Base-by-base conservation (phyloP, 2,797 vertebrate species). In the Brachyalestes nurse region DNA sequence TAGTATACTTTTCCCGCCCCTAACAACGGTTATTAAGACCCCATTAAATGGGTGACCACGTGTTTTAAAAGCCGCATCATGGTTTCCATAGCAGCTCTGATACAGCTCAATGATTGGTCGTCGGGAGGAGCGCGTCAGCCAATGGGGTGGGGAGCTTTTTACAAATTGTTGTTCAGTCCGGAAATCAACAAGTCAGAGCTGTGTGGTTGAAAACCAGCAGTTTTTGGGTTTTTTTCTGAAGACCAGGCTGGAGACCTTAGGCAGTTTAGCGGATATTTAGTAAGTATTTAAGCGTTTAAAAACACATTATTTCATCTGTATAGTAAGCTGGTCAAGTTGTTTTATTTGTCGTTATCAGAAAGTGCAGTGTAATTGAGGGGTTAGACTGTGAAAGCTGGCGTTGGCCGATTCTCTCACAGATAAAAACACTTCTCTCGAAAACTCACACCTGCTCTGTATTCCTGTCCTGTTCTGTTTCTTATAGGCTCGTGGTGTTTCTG, bases 121-220 rank as follows among this genome's bases (percentile, higher is more conserved):
- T 2, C 25, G 2, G 0, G 0, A 83, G 62, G 45, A 87, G 9
- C 45, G 10, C 0, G 64, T 72, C 6, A 82, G 77, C 95, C 94
- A 95, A 94, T 95, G 14, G 77, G 10, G 82, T 83, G 45, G 64
- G 69, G 87, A 83, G 91, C 90, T 91, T 94, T 91, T 92, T 95
- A 93, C 91, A 94, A 95, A 95, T 86, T 77, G 76, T 74, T 53
- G 34, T 9, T 9, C 73, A 78, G 83, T 67, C 91, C 90, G 94
- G 93, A 95, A 94, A 91, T 91, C 91, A 75, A 82, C 85, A 88
- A 75, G 13, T n/a, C 25, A 10, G 14, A 17, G 65, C 49, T 60
- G 10, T 10, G 53, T 1, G 13, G 10, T n/a, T 4, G 47, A 14
- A 1, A 34, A 1, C 2, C 5, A 38, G 19, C 25, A 1, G 34